Conservation (phyloP, 2,888 invertebrate genomes). For the Mesorhabditis spiculigera region DNA sequence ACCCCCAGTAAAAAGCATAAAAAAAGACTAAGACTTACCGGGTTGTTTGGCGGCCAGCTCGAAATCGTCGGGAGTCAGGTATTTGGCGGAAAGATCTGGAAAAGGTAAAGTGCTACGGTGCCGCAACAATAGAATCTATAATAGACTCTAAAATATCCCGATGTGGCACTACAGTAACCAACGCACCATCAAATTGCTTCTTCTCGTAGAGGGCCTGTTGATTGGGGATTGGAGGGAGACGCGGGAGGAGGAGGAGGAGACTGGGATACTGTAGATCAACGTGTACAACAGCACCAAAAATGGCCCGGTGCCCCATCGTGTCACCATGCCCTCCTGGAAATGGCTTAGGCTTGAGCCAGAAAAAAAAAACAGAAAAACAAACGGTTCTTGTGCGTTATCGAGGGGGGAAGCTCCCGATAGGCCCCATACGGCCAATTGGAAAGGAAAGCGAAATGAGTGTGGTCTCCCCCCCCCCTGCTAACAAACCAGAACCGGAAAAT, state of each 20-base stretch:
- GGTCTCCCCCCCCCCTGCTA: too few species aligned
- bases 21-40: constrained; percentile 16
- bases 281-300: not conserved
- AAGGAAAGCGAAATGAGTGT: too few species aligned
- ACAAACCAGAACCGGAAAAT: too few species aligned
- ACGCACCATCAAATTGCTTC: constrained; percentile 35
- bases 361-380: too few species aligned
- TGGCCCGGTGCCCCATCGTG: not conserved
- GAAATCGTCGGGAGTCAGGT: constrained; percentile 53
- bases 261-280: not conserved
- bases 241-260: constrained; percentile 8
- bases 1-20: too few species aligned
- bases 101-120: not conserved
- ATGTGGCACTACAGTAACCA: not conserved
- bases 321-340: not conserved
- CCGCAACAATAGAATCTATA: not conserved
- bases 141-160: not conserved
- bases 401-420: too few species aligned
- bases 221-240: constrained; percentile 32
- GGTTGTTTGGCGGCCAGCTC: constrained; percentile 46
- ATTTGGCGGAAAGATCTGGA: constrained; percentile 50
- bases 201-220: constrained; percentile 29
- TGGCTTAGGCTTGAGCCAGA: too few species aligned
- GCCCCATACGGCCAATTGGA: too few species aligned
- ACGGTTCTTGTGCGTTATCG: too few species aligned